phyloP scores from a whole-genome alignment of 1,140 invertebrate genomes.

The Diprion similis region DNA sequence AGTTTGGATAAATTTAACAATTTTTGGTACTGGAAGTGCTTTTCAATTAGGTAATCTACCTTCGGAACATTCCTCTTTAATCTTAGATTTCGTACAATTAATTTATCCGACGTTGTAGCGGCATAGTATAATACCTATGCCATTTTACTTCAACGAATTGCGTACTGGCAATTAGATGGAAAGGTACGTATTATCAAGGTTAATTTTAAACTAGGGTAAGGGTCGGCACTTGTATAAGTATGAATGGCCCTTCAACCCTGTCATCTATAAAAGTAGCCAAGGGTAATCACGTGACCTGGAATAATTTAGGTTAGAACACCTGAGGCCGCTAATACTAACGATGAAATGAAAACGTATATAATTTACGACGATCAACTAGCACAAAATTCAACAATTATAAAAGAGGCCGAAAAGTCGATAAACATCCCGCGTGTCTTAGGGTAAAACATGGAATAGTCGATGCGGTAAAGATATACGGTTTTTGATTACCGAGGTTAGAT shows the following conservation, averaged over 20 bases:
- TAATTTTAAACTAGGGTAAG: conserved; percentile 18
- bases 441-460: too few species aligned
- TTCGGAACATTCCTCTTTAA: conserved; percentile 1
- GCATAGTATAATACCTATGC: not conserved
- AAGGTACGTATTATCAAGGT: conserved; percentile 18
- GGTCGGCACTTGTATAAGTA: not conserved
- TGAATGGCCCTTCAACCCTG: not conserved
- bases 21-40: not conserved
- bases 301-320: conserved; percentile 39
- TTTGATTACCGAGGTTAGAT: too few species aligned
- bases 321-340: conserved; percentile 24
- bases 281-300: conserved; percentile 36
- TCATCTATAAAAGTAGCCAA: not conserved
- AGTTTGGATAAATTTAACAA: not conserved
- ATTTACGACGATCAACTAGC: too few species aligned
- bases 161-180: conserved; percentile 20
- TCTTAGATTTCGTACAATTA: not conserved
- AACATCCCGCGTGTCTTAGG: too few species aligned
- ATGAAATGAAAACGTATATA: not conserved
- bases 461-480: too few species aligned
- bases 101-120: not conserved
- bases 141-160: not conserved
- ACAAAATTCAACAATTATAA: too few species aligned
- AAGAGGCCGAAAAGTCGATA: too few species aligned
- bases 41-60: not conserved